These are phyloP conservation scores for Agelastica alni DNA, from an alignment of 2,888 invertebrate species.

Conservation along the genomic window DNA sequence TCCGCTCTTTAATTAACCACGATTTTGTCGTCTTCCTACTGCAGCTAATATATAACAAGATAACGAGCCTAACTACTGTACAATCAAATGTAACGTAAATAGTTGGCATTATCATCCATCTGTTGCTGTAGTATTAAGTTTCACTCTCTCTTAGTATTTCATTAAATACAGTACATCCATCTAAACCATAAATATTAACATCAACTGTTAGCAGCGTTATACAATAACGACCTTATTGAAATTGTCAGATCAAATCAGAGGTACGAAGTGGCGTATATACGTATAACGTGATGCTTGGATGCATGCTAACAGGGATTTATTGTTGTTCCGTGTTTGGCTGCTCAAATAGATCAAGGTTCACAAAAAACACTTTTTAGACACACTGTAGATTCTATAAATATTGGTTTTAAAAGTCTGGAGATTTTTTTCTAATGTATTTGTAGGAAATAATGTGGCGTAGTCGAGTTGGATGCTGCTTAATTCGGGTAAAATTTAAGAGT, in stretches of 20 bases:
- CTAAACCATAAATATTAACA: conserved; percentile 6
- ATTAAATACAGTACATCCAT: conserved; percentile 8
- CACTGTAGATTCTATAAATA: too few species aligned
- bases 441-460: too few species aligned
- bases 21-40: too few species aligned
- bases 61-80: too few species aligned
- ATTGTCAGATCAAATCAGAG: conserved; percentile 8
- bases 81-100: background rate
- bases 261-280: background rate
- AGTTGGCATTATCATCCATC: background rate
- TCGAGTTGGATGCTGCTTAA: too few species aligned
- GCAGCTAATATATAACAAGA: too few species aligned
- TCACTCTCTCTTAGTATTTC: conserved; percentile 10
- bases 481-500: too few species aligned
- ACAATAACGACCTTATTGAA: conserved; percentile 3
- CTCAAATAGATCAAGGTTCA: background rate
- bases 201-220: background rate
- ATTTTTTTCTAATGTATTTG: too few species aligned
- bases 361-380: background rate
- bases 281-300: background rate
- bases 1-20: too few species aligned
- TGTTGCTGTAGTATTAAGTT: conserved; percentile 1
- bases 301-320: background rate
- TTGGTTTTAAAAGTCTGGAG: too few species aligned
- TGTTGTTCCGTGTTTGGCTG: background rate